Evolutionary conservation across 2,888 invertebrate species (phyloP), one percentile per base, ranked within the genome.

Genomic region (Lasioglossum morio): DNA sequence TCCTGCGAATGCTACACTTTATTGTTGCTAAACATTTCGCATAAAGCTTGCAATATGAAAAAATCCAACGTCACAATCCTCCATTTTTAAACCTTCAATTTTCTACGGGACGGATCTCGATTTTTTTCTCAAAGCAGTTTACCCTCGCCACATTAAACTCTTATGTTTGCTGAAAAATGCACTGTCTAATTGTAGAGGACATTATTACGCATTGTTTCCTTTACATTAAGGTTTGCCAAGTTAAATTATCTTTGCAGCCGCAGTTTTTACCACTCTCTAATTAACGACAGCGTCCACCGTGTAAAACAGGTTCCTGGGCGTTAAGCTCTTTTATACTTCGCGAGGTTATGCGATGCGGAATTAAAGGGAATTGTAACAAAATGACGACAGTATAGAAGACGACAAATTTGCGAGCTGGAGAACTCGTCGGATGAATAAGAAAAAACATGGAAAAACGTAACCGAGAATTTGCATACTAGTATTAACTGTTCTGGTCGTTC

Each of bases 191-290:
- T 84, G 79, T 87, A 75, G 72, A 72, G 79, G 77, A 81, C 76
- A 87, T 85, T 82, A 87, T 81, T 85, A 87, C 82, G 79, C 81
- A 82, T 88, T 83, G 85, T 85, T 88, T 87, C 88, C 77, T 75
- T 88, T 85, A 82, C 83, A 87, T 87, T 87, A 85, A 83, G 85
- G 88, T 79, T 79, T 77, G 77, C 82, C 86, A 37, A 40, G 70
- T 77, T 75, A 74, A 80, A 78, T 84, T 87, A 86, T 90, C 87
- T 85, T 90, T 80, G 84, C 82, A 79, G 84, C 83, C 87, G 70
- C 82, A 89, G 80, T 90, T 90, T 90, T 90, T 89, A 87, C 83
- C 80, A 75, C 87, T 86, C 90, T 90, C 83, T 87, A 90, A 90
- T 90, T 90, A 90, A 90, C 87, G 84, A 87, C 87, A 85, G 81